phyloP scores from a whole-genome alignment of 2,113 vertebrate genomes.

The Scophthalmus maximus region DNA sequence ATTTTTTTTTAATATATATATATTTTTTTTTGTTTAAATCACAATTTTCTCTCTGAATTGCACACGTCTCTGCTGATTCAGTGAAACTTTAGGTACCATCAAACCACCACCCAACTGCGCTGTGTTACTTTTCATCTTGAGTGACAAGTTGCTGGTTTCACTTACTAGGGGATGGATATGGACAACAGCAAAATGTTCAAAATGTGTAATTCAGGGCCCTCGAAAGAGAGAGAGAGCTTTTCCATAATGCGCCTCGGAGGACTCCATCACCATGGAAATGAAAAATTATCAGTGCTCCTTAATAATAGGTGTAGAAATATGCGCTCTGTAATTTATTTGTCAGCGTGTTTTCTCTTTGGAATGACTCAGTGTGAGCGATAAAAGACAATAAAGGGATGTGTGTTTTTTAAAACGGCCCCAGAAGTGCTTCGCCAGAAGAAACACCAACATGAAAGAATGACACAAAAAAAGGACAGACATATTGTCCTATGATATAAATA shows the following conservation, averaged over 20 bases:
- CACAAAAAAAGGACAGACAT: not conserved
- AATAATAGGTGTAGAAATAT: slow-evolving; percentile 52
- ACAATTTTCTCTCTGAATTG: too few species aligned
- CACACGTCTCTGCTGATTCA: too few species aligned
- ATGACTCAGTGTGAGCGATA: not conserved
- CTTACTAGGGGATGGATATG: slow-evolving; percentile 12
- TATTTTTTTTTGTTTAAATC: too few species aligned
- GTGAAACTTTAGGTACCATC: too few species aligned
- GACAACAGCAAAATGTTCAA: slow-evolving; percentile 16
- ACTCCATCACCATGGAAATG: slow-evolving; percentile 70
- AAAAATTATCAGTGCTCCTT: slow-evolving; percentile 34
- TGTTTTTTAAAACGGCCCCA: not conserved
- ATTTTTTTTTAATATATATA: too few species aligned
- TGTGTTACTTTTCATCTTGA: too few species aligned
- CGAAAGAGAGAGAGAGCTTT: slow-evolving; percentile 33
- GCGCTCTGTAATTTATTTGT: slow-evolving; percentile 44
- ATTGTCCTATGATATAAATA: not conserved
- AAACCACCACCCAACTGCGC: too few species aligned
- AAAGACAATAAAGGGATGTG: not conserved
- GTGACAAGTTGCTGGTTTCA: not conserved
- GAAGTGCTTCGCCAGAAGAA: not conserved
- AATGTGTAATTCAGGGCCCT: slow-evolving; percentile 45
- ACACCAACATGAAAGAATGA: not conserved
- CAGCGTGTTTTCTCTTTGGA: not conserved
- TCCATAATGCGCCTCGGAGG: slow-evolving; percentile 48